Conservation (phyloP, 2,113 vertebrate genomes). For the Microcebus lehilahytsara region DNA sequence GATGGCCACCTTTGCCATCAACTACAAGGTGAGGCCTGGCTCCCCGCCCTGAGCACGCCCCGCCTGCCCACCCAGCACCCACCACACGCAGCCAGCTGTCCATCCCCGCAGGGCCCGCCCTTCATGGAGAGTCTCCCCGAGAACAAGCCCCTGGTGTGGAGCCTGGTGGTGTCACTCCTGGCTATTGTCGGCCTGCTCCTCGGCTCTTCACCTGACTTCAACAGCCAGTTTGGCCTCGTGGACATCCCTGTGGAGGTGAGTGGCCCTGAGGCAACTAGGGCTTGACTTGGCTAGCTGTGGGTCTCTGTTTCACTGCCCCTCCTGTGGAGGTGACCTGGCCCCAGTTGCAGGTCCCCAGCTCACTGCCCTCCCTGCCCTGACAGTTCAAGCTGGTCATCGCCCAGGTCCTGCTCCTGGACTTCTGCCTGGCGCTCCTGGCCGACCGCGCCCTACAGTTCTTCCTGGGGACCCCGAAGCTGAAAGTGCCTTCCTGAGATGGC, state of each 20-base stretch:
- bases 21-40: conserved; percentile 91
- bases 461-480: conserved; percentile 92
- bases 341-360: background rate
- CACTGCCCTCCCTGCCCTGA: background rate
- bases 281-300: rapidly evolving
- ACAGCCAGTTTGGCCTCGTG: conserved; percentile 94
- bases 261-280: rapidly evolving
- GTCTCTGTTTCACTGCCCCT: background rate
- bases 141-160: conserved; percentile 95
- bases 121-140: conserved; percentile 97
- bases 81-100: rapidly evolving
- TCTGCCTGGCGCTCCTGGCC: conserved; percentile 89
- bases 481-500: conserved; percentile 92
- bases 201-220: conserved; percentile 95
- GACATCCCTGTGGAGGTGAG: conserved; percentile 95
- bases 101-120: conserved; percentile 89
- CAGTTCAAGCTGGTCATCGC: conserved; percentile 96
- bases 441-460: conserved; percentile 94
- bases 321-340: background rate
- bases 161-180: conserved; percentile 89
- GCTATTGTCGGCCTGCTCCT: conserved; percentile 92
- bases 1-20: conserved; percentile 98
- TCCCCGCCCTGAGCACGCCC: rapidly evolving
- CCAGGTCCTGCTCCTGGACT: conserved; percentile 92
- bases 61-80: background rate